Evolutionary conservation across 2,797 vertebrate species (phyloP), one percentile per base, ranked within the genome.

Genomic region (Periophthalmus magnuspinnatus): DNA sequence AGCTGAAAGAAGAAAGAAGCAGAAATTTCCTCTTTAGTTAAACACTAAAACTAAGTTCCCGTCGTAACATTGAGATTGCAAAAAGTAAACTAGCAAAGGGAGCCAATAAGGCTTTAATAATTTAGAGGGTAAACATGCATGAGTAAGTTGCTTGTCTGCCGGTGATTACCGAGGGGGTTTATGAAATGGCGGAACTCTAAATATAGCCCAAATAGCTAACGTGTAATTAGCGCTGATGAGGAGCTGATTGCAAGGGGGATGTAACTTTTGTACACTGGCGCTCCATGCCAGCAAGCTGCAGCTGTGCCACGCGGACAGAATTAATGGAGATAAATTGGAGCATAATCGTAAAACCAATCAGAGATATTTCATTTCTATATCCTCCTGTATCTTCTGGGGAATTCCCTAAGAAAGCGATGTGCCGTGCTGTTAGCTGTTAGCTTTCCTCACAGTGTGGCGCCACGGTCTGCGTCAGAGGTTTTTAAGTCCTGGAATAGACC

Each of bases 181-280:
- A 78, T 88, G 81, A 89, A 86, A 90, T 74, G 80, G 81, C 67
- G 75, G 87, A 86, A 88, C 77, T 89, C 87, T 91, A 91, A 90
- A 91, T 91, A 89, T 90, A 94, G 88, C 59, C 28, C 78, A 85
- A 82, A 88, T 72, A 82, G 76, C 89, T 86, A 89, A 90, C 67
- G 72, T 86, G 85, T 88, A 93, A 93, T 94, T 91, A 93, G 78
- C 78, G 84, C 83, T 91, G 91, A 92, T 92, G 90, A 92, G 87
- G 81, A 83, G 82, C 80, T 92, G 91, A 94, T 93, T 94, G 89
- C 89, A 85, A 74, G 77, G 75, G 71, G 86, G 83, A 83, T 80
- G 83, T 84, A 88, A 86, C 82, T 85, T 86, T 78, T 79, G 76
- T 74, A 41, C 79, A 70, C 79, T 76, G 63, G 69, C 74, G 77